Evolutionary conservation across 2,797 vertebrate species (phyloP), one percentile per base, ranked within the genome.

Genomic region (Caiman crocodilus): DNA sequence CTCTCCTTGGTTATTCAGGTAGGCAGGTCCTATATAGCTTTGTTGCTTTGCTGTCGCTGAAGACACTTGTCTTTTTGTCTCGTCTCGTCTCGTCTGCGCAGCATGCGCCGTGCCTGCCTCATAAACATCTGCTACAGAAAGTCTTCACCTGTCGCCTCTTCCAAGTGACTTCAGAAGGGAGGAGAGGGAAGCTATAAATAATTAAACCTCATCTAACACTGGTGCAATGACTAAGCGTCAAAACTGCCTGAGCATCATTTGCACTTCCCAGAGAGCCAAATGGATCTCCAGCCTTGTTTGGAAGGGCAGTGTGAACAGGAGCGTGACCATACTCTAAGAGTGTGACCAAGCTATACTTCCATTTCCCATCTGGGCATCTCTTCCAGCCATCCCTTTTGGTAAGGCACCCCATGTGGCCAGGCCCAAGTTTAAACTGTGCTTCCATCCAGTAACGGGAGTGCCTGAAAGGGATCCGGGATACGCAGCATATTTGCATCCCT

Each of bases 101-200:
- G 84, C 93, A 89, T 92, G 93, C 89, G 87, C 92, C 90, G 95
- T 90, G 86, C 89, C 96, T 91, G 20, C 95, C 79, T 96, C 94
- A 76, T 57, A 79, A 95, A 90, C 93, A 90, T 95, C 96, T 96
- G 95, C 94, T 87, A 32, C 93, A 83, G 94, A 92, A 82, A 96
- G 95, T 76, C 95, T 78, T 96, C 97, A 96, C 95, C 96, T 96
- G 97, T 92, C 96, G 95, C 95, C 90, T 94, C 94, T 95, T 82
- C 97, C 95, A 92, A 94, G 23, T 90, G 94, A 95, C 91, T 96
- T 64, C 69, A 90, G 93, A 95, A 94, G 96, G 94, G 94, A 95
- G 88, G 89, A 90, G 57, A 81, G 58, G 76, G 92, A 85, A 93
- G 84, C 81, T 91, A 94, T 97, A 96, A 97, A 97, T 97, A 97